Base-by-base conservation (phyloP, 2,888 invertebrate species). In the Harpalus rubripes region DNA sequence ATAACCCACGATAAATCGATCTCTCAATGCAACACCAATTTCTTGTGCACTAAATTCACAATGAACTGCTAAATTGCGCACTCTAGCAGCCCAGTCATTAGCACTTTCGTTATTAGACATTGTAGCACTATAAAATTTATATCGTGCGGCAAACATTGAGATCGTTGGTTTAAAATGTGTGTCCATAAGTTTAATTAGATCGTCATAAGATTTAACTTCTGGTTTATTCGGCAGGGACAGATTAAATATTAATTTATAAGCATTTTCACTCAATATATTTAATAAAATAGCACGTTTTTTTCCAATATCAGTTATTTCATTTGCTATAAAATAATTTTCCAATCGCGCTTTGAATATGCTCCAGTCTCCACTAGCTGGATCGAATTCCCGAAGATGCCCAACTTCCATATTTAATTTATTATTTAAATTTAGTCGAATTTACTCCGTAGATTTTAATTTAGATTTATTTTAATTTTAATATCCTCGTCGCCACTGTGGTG, bases 181-280 rank as follows among this genome's bases (percentile, higher is more conserved):
- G 16, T 81, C 41, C 32, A 87, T 39, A 56, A 86, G 22, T 16
- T 79, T 76, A 1, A 84, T 82, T 52, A 87, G 41, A 39, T 85
- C 58, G 39, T 22, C 41, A 26, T 80, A 86, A 7, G 32, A 61
- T 39, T 72, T 61, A 10, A 61, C 41, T 41, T 83, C 84, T n/a
- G 76, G 83, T 58, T 86, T 68, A 10, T 72, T 68, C 0, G 85
- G 86, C 6, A 68, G 26, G 7, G 65, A 80, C 8, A 86, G 59
- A 72, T 83, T 87, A 56, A 39, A 86, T 8, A 86, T 81, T 72
- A 86, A 58, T 86, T 85, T 87, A 52, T 86, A 86, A 8, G 79
- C 86, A 10, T 72, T 44, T 44, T 72, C 72, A 18, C 15, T 18
- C 32, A 41, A 16, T 1, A 18, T 16, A 65, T 85, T 86, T 72